Conservation (phyloP, 2,797 vertebrate species). For the Potorous gilbertii region DNA sequence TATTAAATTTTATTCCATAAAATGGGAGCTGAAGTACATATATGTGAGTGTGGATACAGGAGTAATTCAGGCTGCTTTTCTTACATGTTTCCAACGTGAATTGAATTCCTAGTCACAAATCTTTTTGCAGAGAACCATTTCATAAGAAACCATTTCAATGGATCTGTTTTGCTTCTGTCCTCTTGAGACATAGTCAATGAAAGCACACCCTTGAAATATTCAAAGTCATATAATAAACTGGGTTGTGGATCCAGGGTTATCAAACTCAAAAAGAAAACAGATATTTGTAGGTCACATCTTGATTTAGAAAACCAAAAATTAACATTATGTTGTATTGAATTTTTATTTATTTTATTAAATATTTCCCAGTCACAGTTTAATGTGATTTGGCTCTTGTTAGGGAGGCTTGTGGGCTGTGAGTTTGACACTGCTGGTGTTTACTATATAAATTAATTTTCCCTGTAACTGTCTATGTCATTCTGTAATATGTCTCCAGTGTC, state of each 20-base stretch:
- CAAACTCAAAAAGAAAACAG: not conserved
- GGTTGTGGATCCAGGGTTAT: not conserved
- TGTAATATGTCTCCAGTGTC: slow-evolving; percentile 13
- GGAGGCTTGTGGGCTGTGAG: not conserved
- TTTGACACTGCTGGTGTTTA: not conserved
- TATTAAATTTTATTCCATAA: not conserved
- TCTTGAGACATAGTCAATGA: slow-evolving; percentile 34
- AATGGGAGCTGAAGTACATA: not conserved
- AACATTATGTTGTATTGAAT: not conserved
- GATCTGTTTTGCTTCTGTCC: slow-evolving; percentile 46
- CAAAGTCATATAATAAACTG: not conserved
- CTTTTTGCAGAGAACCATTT: slow-evolving; percentile 34
- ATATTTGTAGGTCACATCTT: not conserved
- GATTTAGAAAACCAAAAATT: not conserved
- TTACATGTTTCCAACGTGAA: not conserved
- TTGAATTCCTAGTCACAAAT: slow-evolving; percentile 15
- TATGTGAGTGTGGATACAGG: not conserved
- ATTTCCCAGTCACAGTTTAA: slow-evolving; percentile 23
- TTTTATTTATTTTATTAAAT: not conserved
- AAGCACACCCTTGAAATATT: not conserved
- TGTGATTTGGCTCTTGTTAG: not conserved
- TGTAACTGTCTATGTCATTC: slow-evolving; percentile 42
- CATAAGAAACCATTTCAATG: not conserved
- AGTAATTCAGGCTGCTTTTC: not conserved
- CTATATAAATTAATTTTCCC: slow-evolving; percentile 57